These are phyloP conservation scores for Hyphantria cunea DNA, from an alignment of 1,140 invertebrate species.

Conservation along the genomic window DNA sequence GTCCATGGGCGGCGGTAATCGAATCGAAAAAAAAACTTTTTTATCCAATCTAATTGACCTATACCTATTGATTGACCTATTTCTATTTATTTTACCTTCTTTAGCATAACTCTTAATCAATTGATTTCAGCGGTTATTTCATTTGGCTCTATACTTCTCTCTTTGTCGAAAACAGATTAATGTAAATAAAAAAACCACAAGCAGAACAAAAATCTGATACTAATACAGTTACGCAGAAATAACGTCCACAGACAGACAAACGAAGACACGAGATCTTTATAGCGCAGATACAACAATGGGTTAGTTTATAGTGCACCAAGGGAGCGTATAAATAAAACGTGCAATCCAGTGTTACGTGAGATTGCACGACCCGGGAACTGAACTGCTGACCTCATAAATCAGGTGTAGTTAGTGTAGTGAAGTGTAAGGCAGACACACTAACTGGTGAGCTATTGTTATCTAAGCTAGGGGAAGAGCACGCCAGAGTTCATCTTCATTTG, in stretches of 20 bases:
- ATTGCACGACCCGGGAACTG: slow-evolving; percentile 26
- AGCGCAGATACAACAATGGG: slow-evolving; percentile 19
- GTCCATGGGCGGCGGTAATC: too few relatives aligned
- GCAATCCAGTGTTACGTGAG: slow-evolving; percentile 17
- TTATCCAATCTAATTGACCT: too few relatives aligned
- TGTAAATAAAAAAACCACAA: too few relatives aligned
- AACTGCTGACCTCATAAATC: slow-evolving; percentile 23
- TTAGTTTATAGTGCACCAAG: slow-evolving; percentile 12
- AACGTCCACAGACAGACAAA: slow-evolving; percentile 14
- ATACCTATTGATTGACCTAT: too few relatives aligned
- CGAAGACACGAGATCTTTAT: slow-evolving; percentile 23
- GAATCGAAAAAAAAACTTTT: too few relatives aligned
- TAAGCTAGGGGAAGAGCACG: background rate
- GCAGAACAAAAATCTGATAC: background rate
- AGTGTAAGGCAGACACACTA: slow-evolving; percentile 9
- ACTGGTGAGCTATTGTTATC: slow-evolving; percentile 9
- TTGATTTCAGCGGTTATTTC: too few relatives aligned
- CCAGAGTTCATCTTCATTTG: background rate
- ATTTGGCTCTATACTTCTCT: background rate
- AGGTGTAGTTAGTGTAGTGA: slow-evolving; percentile 7
- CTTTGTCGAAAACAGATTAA: too few relatives aligned
- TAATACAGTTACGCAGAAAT: background rate
- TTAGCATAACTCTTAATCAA: too few relatives aligned
- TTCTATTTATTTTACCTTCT: too few relatives aligned
- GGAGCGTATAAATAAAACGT: slow-evolving; percentile 1